Evolutionary conservation across 2,888 invertebrate species (phyloP), one percentile per base, ranked within the genome.

Genomic region (Stenchaetothrips biformis): DNA sequence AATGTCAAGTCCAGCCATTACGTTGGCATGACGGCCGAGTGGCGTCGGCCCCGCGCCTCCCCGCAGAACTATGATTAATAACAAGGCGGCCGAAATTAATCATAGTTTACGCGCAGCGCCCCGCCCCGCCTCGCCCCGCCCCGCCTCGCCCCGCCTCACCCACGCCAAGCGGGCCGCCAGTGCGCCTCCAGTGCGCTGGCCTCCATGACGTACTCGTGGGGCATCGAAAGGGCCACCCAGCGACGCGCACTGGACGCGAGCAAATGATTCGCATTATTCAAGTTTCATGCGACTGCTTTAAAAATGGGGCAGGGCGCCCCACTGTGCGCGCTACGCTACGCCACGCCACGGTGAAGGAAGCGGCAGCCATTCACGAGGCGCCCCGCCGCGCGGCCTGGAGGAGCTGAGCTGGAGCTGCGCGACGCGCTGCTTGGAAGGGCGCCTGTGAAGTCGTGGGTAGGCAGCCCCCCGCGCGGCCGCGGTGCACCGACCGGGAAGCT

Each of bases 51-150:
- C 37, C 37, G 37, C 37, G 2, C 37, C 37, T 1, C 37, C 59
- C 59, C 59, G 18, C 59, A 16, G 18, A 59, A 59, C 59, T 59
- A 59, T 74, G 67, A 74, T 74, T 74, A 74, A 74, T 74, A 74
- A 74, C 67, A 25, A 21, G 67, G n/a, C 67, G 21, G 67, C 67
- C 67, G 25, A 25, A 74, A 74, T 74, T 74, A 74, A 74, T 74
- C 25, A 74, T 74, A 74, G 67, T 74, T 74, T 74, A 74, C 67
- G 67, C 25, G 67, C 67, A 9, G 18, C 67, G n/a, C 37, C 37
- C 67, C 67, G 1, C 53, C 9, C 53, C 67, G 0, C 53, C 67
- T 25, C 67, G 67, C 67, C 21, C 67, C 21, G 21, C 21, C 67
- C 21, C 67, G 67, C 67, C 62, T n/a, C 62, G 7, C 2, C 67